phyloP scores from a whole-genome alignment of 2,888 invertebrate genomes.

The Apomyelois bistriatella region DNA sequence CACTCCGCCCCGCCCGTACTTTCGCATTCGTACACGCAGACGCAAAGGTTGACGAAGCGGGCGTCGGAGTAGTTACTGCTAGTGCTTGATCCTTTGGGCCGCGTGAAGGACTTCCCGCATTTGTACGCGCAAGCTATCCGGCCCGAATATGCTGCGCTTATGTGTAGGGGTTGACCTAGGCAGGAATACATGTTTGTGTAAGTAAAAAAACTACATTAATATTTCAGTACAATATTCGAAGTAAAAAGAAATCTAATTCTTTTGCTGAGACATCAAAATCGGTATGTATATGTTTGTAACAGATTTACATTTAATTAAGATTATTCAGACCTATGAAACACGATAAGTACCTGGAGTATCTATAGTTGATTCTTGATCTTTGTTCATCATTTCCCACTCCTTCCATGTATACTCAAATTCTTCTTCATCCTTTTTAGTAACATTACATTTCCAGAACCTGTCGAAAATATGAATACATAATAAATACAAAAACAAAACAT shows the following conservation, averaged over 20 bases:
- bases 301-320: too few relatives aligned
- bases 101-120: slow-evolving; percentile 92
- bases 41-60: slow-evolving; percentile 92
- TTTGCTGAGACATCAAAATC: too few relatives aligned
- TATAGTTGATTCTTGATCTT: slow-evolving; percentile 82
- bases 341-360: slow-evolving; percentile 86
- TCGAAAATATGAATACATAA: slow-evolving; percentile 19
- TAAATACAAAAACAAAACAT: neutral
- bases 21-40: slow-evolving; percentile 99
- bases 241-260: too few relatives aligned
- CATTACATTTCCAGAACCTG: slow-evolving; percentile 92
- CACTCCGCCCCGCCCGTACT: slow-evolving; percentile 96
- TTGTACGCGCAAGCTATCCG: slow-evolving; percentile 98
- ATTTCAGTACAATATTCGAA: too few relatives aligned
- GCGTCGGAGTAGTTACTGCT: slow-evolving; percentile 83
- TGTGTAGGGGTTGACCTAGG: slow-evolving; percentile 89
- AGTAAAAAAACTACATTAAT: neutral
- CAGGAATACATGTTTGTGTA: neutral
- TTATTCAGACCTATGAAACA: too few relatives aligned
- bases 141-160: slow-evolving; percentile 98
- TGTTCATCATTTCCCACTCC: slow-evolving; percentile 94
- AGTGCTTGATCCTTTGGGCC: slow-evolving; percentile 87
- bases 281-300: too few relatives aligned
- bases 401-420: slow-evolving; percentile 86
- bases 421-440: slow-evolving; percentile 72